These are phyloP conservation scores for Paralvinella palmiformis DNA, from an alignment of 1,140 invertebrate genomes.

Conservation along the genomic window DNA sequence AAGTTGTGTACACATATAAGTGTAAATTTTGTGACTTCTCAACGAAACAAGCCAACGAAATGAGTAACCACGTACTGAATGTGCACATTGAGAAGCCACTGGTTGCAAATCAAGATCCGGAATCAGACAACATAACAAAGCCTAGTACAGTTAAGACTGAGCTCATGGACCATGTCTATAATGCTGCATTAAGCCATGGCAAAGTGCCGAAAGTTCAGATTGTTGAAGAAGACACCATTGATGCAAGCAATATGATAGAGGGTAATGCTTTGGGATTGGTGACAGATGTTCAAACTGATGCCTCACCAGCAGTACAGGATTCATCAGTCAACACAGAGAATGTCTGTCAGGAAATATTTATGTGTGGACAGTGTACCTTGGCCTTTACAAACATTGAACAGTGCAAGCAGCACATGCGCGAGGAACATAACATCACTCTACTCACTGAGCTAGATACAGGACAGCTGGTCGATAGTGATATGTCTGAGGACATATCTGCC, in stretches of 20 bases:
- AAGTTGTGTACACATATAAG: conserved; percentile 7
- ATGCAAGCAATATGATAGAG: neutral
- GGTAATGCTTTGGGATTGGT: neutral
- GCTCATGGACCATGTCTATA: neutral
- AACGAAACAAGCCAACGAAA: neutral
- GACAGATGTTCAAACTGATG: neutral
- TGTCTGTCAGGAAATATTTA: conserved; percentile 33
- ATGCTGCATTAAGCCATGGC: neutral
- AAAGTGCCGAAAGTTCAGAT: neutral
- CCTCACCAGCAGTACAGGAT: neutral
- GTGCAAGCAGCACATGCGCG: conserved; percentile 43
- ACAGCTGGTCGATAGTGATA: too few relatives aligned
- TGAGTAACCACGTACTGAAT: neutral
- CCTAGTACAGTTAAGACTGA: too few relatives aligned
- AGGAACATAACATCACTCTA: conserved; percentile 29
- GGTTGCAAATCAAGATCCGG: neutral
- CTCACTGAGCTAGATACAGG: too few relatives aligned
- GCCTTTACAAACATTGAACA: conserved; percentile 43
- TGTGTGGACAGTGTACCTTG: conserved; percentile 45
- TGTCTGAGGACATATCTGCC: neutral
- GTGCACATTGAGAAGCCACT: neutral
- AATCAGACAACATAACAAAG: neutral
- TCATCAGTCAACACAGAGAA: neutral
- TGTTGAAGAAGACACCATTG: neutral
- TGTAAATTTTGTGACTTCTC: conserved; percentile 3